Conservation (phyloP, 2,888 invertebrate species). For the Pandemis cinnamomeana region DNA sequence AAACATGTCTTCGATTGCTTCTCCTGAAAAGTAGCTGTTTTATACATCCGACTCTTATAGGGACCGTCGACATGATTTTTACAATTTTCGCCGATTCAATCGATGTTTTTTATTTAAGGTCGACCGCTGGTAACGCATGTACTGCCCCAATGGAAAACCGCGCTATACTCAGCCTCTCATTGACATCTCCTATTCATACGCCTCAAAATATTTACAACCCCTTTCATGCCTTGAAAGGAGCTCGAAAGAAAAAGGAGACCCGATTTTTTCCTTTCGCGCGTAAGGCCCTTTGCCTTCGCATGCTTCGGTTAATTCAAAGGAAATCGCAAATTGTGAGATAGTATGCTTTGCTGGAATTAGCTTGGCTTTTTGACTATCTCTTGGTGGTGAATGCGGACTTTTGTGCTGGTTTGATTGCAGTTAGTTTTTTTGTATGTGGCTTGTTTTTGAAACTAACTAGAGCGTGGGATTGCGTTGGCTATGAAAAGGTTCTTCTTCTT, state of each 20-base stretch:
- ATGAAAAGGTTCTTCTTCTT: too few species aligned
- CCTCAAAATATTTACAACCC: constrained; percentile 46
- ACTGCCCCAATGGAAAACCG: constrained; percentile 25
- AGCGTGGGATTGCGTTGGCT: too few species aligned
- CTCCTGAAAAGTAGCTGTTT: too few species aligned
- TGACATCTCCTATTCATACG: constrained; percentile 44
- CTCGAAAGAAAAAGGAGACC: constrained; percentile 55
- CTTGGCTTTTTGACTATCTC: constrained; percentile 35
- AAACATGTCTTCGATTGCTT: too few species aligned
- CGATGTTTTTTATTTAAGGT: too few species aligned
- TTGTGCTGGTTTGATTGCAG: background rate
- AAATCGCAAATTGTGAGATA: constrained; percentile 41
- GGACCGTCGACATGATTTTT: too few species aligned
- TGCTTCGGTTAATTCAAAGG: constrained; percentile 42
- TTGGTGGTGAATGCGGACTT: background rate
- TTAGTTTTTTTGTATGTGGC: background rate
- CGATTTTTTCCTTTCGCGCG: constrained; percentile 80
- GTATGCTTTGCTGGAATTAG: constrained; percentile 28
- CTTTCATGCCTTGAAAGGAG: constrained; percentile 44
- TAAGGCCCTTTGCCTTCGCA: constrained; percentile 62
- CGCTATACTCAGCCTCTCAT: constrained; percentile 42
- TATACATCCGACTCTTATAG: too few species aligned
- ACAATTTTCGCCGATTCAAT: too few species aligned
- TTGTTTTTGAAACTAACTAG: too few species aligned
- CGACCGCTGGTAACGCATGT: constrained; percentile 10